These are phyloP conservation scores for Sinocyclocheilus grahami DNA, from an alignment of 2,113 vertebrate genomes.

Conservation along the genomic window DNA sequence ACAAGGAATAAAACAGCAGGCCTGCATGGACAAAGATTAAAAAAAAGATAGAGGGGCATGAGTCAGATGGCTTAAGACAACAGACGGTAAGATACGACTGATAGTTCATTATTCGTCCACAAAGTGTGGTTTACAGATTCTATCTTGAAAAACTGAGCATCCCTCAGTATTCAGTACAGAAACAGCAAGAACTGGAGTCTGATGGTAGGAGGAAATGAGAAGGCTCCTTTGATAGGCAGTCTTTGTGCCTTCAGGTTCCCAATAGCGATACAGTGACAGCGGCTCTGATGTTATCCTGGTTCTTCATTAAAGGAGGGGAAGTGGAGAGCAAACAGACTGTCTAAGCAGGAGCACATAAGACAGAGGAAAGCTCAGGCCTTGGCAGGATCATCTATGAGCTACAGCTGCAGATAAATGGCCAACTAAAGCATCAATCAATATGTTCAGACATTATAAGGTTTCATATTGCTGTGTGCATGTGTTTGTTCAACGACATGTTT, in stretches of 20 bases:
- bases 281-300: slow-evolving; percentile 40
- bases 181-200: neutral
- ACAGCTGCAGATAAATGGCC: neutral
- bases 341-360: neutral
- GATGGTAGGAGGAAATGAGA: slow-evolving; percentile 43
- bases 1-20: neutral
- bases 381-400: neutral
- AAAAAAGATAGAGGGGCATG: neutral
- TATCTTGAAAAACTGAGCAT: neutral
- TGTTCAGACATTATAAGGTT: neutral
- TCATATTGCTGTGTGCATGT: neutral
- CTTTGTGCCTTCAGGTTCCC: slow-evolving; percentile 26
- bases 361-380: neutral
- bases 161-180: neutral
- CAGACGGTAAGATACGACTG: neutral
- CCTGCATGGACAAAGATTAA: neutral
- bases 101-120: neutral
- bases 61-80: neutral
- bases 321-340: neutral
- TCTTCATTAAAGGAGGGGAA: slow-evolving; percentile 29
- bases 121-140: neutral
- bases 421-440: neutral
- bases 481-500: neutral
- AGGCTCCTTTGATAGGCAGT: slow-evolving; percentile 18
- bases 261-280: neutral